Conservation (phyloP, 2,888 invertebrate genomes). For the Ophioninae sp. region DNA sequence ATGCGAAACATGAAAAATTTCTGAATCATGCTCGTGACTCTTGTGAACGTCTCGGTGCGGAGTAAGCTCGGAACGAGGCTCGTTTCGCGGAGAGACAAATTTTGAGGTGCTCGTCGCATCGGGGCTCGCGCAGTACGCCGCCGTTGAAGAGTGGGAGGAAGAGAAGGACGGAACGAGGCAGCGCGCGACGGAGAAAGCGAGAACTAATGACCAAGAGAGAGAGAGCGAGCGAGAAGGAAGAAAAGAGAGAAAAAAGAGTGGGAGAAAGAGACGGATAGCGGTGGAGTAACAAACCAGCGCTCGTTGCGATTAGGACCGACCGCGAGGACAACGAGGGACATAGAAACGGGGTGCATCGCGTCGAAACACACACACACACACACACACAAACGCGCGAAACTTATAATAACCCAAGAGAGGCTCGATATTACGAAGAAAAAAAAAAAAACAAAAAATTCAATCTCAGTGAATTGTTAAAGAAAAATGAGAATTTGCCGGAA, state of each 20-base stretch:
- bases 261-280: slow-evolving; percentile 35
- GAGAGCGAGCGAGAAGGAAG: slow-evolving; percentile 24
- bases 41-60: slow-evolving; percentile 29
- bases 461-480: slow-evolving; percentile 36
- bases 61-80: slow-evolving; percentile 34
- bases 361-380: slow-evolving; percentile 49
- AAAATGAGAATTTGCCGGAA: slow-evolving; percentile 62
- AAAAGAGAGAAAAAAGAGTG: slow-evolving; percentile 10
- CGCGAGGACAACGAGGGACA: slow-evolving; percentile 57
- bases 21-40: slow-evolving; percentile 36
- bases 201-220: slow-evolving; percentile 21
- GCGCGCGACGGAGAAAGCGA: slow-evolving; percentile 32
- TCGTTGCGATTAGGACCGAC: slow-evolving; percentile 61
- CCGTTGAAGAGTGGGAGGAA: slow-evolving; percentile 50
- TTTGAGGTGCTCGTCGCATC: slow-evolving; percentile 49
- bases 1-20: slow-evolving; percentile 34
- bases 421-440: slow-evolving; percentile 37
- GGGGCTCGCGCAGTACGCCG: slow-evolving; percentile 46
- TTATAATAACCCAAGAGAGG: slow-evolving; percentile 39
- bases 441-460: slow-evolving; percentile 38
- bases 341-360: slow-evolving; percentile 57
- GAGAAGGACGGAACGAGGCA: slow-evolving; percentile 28
- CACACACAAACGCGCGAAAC: slow-evolving; percentile 39
- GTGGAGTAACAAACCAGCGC: slow-evolving; percentile 63
- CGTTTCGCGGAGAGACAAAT: slow-evolving; percentile 45